Evolutionary conservation across 2,797 vertebrate genomes (phyloP).

Genomic region (Girardinus metallicus): DNA sequence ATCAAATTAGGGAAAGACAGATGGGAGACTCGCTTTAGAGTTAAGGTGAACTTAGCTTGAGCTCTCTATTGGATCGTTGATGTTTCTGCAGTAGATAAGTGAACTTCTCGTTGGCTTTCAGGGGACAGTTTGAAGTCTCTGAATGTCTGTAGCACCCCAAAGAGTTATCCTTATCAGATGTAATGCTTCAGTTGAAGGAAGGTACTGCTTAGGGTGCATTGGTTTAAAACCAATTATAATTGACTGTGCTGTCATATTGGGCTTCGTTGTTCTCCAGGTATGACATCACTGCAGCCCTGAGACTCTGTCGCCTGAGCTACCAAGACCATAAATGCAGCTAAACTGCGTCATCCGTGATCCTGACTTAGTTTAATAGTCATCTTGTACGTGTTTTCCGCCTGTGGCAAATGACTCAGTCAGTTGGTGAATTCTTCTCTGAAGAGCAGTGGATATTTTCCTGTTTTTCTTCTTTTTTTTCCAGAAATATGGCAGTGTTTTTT

Average conservation of each 20-base stretch:
- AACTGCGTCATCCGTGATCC: constrained; percentile 59
- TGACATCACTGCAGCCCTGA: constrained; percentile 41
- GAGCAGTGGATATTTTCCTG: constrained; percentile 42
- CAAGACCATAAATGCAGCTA: constrained; percentile 44
- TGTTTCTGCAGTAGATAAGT: constrained; percentile 40
- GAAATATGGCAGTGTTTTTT: constrained; percentile 30
- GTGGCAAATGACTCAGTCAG: constrained; percentile 59
- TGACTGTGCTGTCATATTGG: constrained; percentile 29
- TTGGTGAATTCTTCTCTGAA: constrained; percentile 43
- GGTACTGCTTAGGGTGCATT: constrained; percentile 29
- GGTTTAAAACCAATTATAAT: constrained; percentile 47
- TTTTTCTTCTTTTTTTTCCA: neutral
- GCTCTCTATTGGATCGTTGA: constrained; percentile 21
- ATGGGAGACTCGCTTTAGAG: constrained; percentile 34
- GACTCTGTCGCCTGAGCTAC: constrained; percentile 8
- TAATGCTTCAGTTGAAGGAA: constrained; percentile 20
- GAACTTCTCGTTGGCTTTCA: constrained; percentile 56
- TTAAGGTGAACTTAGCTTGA: constrained; percentile 33
- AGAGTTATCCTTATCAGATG: constrained; percentile 34
- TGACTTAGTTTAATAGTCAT: constrained; percentile 40
- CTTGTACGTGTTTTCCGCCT: constrained; percentile 37
- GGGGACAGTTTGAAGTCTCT: constrained; percentile 25
- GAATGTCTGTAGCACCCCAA: neutral
- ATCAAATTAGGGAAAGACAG: constrained; percentile 45
- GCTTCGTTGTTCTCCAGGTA: constrained; percentile 37